Base-by-base conservation (phyloP, 1,140 invertebrate genomes). In the Trichonephila clavata region DNA sequence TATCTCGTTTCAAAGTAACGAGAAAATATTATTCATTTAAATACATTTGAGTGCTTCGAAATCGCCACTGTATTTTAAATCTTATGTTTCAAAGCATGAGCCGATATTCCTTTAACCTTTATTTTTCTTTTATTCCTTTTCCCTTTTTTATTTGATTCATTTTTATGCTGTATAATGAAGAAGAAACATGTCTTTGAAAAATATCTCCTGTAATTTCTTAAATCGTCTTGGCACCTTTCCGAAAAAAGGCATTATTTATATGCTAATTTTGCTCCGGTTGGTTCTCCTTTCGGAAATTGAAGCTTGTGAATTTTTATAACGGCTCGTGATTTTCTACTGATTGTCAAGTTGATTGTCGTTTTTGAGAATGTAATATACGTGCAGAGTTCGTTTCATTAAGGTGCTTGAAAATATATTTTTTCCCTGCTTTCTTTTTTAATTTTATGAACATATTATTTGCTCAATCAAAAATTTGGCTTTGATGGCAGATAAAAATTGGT, bases 171-270 rank as follows among this genome's bases (percentile, higher is more conserved):
- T 32, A 77, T 59, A 43, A 43, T 20, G 20, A 86, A 86, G 57
- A 59, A 86, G 13, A 50, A 7, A 86, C 27, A 86, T 86, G 63
- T 63, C n/a, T 39, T 39, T 39, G 84, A 39, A 86, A 86, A 86
- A 86, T 39, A 27, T 63, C 39, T 86, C 84, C 21, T 61, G 60
- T 60, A 32, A 63, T 61, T 86, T 86, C 59, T 59, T 86, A 32
- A 86, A 86, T 60, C 57, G 59, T 86, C 18, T 16, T 39, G 84
- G 84, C 84, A 27, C 59, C 57, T 63, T 63, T 21, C 32, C 27
- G 57, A 63, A 86, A n/a, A 86, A 63, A 63, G 84, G n/a, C 59
- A 86, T 86, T 86, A 86, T 86, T 86, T 86, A 86, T 86, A 86
- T 86, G 84, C 84, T 86, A 86, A 86, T 86, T 86, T 63, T 59